These are phyloP conservation scores for Diaphora mendica DNA, from an alignment of 2,888 invertebrate genomes.

Conservation along the genomic window DNA sequence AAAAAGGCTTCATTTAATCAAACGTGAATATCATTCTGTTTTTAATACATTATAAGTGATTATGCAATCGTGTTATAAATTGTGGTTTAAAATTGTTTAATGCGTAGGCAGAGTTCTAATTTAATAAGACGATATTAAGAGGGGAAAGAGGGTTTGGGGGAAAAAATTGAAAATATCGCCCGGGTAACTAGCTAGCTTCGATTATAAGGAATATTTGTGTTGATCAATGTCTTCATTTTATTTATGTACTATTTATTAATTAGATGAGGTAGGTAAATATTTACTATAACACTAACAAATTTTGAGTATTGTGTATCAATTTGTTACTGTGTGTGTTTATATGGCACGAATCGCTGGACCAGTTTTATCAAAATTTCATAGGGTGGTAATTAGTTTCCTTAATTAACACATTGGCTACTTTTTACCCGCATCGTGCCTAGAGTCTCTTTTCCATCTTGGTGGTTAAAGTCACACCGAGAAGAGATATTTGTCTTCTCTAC, in stretches of 20 bases:
- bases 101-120: conserved; percentile 76
- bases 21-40: conserved; percentile 44
- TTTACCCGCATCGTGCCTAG: too few species aligned
- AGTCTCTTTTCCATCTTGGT: too few species aligned
- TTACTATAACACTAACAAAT: too few species aligned
- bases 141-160: conserved; percentile 71
- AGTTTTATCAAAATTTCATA: too few species aligned
- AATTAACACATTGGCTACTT: too few species aligned
- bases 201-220: conserved; percentile 53
- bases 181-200: conserved; percentile 60
- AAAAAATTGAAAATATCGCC: conserved; percentile 82
- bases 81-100: conserved; percentile 67
- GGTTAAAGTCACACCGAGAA: too few species aligned
- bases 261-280: too few species aligned
- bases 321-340: too few species aligned
- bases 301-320: too few species aligned
- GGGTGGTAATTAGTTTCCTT: too few species aligned
- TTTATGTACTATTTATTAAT: background rate
- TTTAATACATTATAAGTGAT: conserved; percentile 60
- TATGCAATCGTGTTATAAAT: conserved; percentile 74
- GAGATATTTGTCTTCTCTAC: too few species aligned
- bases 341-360: too few species aligned
- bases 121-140: conserved; percentile 82
- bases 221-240: background rate
- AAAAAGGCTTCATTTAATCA: conserved; percentile 30